phyloP scores from a whole-genome alignment of 2,888 invertebrate species.

The Lucinisca nassula region DNA sequence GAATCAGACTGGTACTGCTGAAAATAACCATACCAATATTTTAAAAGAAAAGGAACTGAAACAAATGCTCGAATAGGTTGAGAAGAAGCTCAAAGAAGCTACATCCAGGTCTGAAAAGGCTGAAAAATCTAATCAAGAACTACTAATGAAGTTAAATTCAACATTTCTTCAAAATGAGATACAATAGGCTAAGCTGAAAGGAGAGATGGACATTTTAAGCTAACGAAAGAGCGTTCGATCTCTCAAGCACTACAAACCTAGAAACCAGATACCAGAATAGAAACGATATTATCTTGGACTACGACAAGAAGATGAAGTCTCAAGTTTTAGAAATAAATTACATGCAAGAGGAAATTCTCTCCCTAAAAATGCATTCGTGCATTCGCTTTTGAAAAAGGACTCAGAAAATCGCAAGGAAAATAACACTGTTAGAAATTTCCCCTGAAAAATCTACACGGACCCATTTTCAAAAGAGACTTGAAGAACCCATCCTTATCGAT shows the following conservation, averaged over 20 bases:
- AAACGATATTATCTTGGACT: not conserved
- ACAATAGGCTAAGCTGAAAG: not conserved
- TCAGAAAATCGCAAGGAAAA: not conserved
- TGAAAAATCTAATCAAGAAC: not conserved
- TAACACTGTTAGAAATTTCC: not conserved
- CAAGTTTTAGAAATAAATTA: not conserved
- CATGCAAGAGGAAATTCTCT: not conserved
- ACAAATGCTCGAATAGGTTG: not conserved
- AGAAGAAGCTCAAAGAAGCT: not conserved
- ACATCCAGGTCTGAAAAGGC: not conserved
- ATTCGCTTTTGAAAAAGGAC: not conserved
- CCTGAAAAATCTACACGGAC: not conserved
- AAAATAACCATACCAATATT: not conserved
- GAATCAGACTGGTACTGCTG: not conserved
- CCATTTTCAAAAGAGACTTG: not conserved
- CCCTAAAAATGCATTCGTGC: not conserved
- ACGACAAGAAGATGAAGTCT: not conserved
- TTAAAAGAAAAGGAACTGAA: not conserved
- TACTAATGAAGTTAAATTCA: not conserved
- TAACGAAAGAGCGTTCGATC: not conserved
- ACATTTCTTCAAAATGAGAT: not conserved
- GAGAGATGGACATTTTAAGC: not conserved
- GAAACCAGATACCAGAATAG: not conserved
- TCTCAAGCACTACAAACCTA: not conserved
- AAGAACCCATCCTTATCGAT: not conserved